phyloP scores from a whole-genome alignment of 2,797 vertebrate genomes.

The Helostoma temminkii region DNA sequence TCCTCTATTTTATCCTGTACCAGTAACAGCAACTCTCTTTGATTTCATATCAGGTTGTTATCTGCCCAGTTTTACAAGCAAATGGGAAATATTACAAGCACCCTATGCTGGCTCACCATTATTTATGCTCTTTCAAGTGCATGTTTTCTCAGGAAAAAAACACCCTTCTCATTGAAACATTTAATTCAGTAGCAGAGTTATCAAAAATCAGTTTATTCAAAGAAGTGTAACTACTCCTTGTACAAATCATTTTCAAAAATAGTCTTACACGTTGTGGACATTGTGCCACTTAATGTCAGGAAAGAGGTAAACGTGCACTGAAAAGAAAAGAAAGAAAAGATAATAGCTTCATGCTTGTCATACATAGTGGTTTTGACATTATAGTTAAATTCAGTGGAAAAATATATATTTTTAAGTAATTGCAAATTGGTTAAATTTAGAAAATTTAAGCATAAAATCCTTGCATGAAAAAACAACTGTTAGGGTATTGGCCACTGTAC shows the following conservation, averaged over 20 bases:
- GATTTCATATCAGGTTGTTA: slow-evolving; percentile 64
- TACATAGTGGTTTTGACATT: not conserved
- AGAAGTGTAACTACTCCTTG: not conserved
- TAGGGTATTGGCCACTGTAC: no score
- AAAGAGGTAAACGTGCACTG: not conserved
- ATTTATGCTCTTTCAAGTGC: slow-evolving; percentile 65
- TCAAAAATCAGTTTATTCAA: slow-evolving; percentile 29
- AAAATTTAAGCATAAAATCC: no score
- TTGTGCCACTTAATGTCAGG: not conserved
- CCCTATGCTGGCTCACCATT: slow-evolving; percentile 45
- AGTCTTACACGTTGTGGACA: not conserved
- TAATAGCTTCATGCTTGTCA: not conserved
- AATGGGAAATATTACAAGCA: slow-evolving; percentile 54
- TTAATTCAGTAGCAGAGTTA: slow-evolving; percentile 24
- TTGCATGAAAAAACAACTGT: no score
- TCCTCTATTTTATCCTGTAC: slow-evolving; percentile 41
- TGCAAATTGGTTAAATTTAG: not conserved
- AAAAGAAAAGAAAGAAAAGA: no score
- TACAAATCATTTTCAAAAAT: not conserved
- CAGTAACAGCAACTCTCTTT: slow-evolving; percentile 54
- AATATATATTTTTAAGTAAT: not conserved
- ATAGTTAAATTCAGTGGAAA: not conserved
- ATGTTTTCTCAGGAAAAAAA: slow-evolving; percentile 39
- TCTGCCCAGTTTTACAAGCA: slow-evolving; percentile 59
- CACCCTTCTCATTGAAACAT: slow-evolving; percentile 47